phyloP scores from a whole-genome alignment of 2,888 invertebrate species.

The Acrocera orbiculus region DNA sequence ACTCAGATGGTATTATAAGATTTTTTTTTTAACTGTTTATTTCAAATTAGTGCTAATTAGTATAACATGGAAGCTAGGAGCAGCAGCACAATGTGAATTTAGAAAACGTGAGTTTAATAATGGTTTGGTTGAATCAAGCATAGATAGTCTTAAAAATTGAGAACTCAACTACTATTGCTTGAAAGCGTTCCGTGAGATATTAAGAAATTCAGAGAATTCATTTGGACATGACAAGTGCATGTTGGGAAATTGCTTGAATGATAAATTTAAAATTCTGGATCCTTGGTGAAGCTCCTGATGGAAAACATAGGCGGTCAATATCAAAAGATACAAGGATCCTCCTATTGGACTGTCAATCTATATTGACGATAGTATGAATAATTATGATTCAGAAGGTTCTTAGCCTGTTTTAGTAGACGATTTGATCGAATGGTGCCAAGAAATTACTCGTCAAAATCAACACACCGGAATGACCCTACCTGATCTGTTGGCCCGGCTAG shows the following conservation, averaged over 20 bases:
- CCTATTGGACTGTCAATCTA: slow-evolving; percentile 82
- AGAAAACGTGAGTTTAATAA: slow-evolving; percentile 84
- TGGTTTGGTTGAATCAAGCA: slow-evolving; percentile 78
- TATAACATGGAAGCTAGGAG: slow-evolving; percentile 95
- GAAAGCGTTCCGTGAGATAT: slow-evolving; percentile 81
- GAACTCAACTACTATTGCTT: slow-evolving; percentile 60
- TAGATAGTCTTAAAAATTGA: slow-evolving; percentile 84
- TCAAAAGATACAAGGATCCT: slow-evolving; percentile 99
- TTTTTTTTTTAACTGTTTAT: slow-evolving; percentile 83
- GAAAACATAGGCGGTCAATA: slow-evolving; percentile 90
- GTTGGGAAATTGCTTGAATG: slow-evolving; percentile 96
- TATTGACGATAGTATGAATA: slow-evolving; percentile 89
- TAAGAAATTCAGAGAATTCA: slow-evolving; percentile 90
- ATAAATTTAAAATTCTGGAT: slow-evolving; percentile 84
- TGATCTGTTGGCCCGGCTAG: too few species aligned
- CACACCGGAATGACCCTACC: too few species aligned
- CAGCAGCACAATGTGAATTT: slow-evolving; percentile 95
- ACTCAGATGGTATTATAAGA: slow-evolving; percentile 87
- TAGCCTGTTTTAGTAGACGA: slow-evolving; percentile 90
- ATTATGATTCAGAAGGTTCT: slow-evolving; percentile 97
- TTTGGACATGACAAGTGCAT: slow-evolving; percentile 93
- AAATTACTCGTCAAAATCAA: slow-evolving; percentile 25
- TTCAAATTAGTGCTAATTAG: slow-evolving; percentile 88
- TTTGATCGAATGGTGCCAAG: slow-evolving; percentile 48
- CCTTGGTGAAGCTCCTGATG: slow-evolving; percentile 93